Base-by-base conservation (phyloP, 2,113 vertebrate genomes). In the Danionella cerebrum region DNA sequence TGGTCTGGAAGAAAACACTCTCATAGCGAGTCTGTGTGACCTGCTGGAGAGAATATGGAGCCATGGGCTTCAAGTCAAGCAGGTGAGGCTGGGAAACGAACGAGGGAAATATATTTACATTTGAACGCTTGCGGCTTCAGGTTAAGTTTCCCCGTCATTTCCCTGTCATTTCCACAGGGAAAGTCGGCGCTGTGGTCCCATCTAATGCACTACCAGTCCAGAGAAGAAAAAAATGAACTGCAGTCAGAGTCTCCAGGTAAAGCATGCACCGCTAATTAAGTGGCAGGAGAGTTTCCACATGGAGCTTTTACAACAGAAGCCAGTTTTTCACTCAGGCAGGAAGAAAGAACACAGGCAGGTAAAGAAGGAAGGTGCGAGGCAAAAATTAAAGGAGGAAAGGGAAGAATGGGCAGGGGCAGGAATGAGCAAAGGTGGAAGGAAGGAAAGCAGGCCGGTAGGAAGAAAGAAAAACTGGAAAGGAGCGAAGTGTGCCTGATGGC, bases 171-270 rank as follows among this genome's bases (percentile, higher is more conserved):
- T 44, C 62, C 52, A 14, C 11, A 98, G 96, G 95, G 95, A 1
- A 98, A 96, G 63, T 99, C 94, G 1, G 93, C 96, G 12, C 83
- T 99, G 76, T 99, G 96, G 96, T 99, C 96, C 31, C 96, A 99
- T 86, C 84, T 99, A 78, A 86, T 96, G 69, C 92, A 94, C 52
- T 98, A 92, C 78, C 95, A 98, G 83, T 91, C 92, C 12, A 86
- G 90, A 74, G 89, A 93, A 84, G 92, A 90, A 79, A 95, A 92
- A 25, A 86, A 78, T 6, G 92, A 95, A 50, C 86, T 82, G 14
- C 84, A 80, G 42, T 83, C 84, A 51, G 90, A 91, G 48, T 92
- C 89, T 3, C 91, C 92, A 87, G 91, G 96, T 98, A 67, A 66
- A 53, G 9, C 5, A 33, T 33, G 5, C 9, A 33, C n/a, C n/a